phyloP scores from a whole-genome alignment of 1,140 invertebrate species.

The Ostrea denselamellosa region DNA sequence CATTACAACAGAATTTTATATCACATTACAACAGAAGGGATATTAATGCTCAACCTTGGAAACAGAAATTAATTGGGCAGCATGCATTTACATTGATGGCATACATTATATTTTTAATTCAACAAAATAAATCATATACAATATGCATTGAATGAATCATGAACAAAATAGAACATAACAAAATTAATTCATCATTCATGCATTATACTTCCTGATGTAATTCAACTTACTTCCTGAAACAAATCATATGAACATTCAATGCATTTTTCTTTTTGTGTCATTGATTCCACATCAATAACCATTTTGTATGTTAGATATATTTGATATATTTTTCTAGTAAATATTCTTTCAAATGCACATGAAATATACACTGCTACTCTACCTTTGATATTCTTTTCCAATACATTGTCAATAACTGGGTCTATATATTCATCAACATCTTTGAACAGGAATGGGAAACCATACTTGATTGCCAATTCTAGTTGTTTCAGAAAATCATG shows the following conservation, averaged over 20 bases:
- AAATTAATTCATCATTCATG: not conserved
- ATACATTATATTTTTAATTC: no score
- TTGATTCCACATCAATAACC: not conserved
- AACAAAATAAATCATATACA: no score
- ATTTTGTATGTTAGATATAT: not conserved
- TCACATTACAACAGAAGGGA: no score
- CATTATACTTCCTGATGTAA: slow-evolving; percentile 1
- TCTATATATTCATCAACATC: slow-evolving; percentile 95
- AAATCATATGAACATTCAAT: not conserved
- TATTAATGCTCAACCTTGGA: no score
- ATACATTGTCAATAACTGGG: slow-evolving; percentile 91
- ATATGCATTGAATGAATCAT: no score
- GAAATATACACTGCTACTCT: slow-evolving; percentile 38
- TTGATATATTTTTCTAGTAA: not conserved
- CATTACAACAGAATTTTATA: no score
- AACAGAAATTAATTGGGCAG: no score
- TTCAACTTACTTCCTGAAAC: slow-evolving; percentile 11
- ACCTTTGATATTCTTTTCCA: slow-evolving; percentile 93
- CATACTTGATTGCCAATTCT: slow-evolving; percentile 93
- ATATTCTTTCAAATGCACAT: not conserved
- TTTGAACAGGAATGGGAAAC: slow-evolving; percentile 90
- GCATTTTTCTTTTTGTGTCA: not conserved
- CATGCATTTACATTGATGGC: no score
- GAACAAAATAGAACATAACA: not conserved
- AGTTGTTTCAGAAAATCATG: slow-evolving; percentile 90